Percentiles rank a stretch among this genome's conserved stretches.
Evolutionary conservation across 2,888 invertebrate genomes (phyloP).

Genomic region (Hydroisotoma schaefferi): DNA sequence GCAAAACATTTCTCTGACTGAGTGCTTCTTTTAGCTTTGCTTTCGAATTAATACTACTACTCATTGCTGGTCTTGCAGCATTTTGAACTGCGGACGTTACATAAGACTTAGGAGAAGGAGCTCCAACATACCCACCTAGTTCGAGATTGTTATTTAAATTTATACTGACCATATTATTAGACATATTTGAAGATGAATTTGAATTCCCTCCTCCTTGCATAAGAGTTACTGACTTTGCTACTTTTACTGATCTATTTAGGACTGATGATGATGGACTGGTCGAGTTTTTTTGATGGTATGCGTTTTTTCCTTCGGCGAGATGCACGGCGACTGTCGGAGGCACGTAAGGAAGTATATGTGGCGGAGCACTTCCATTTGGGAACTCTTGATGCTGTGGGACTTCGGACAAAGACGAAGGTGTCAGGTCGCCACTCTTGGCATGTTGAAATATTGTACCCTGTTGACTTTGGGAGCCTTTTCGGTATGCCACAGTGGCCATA

Average conservation of each 20-base stretch:
- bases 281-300: too few relatives aligned
- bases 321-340: too few relatives aligned
- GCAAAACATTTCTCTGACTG: conserved; percentile 29
- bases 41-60: conserved; percentile 14
- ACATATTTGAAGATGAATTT: background rate
- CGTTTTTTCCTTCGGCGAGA: too few relatives aligned
- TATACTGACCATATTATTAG: conserved; percentile 28
- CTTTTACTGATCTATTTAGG: conserved; percentile 12
- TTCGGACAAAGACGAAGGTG: background rate
- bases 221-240: conserved; percentile 16
- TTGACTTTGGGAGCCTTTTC: too few relatives aligned
- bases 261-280: too few relatives aligned
- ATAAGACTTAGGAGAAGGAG: conserved; percentile 8
- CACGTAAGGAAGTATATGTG: too few relatives aligned
- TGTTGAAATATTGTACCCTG: too few relatives aligned
- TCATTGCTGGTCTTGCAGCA: background rate
- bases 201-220: background rate
- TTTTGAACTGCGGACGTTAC: background rate
- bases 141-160: conserved; percentile 22
- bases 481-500: background rate
- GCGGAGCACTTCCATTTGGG: too few relatives aligned
- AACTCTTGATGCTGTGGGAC: background rate
- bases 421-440: background rate
- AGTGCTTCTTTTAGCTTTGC: conserved; percentile 32
- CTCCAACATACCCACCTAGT: conserved; percentile 9